Percentiles rank a stretch among this genome's conserved stretches.
phyloP scores from a whole-genome alignment of 2,888 invertebrate genomes.

The Netelia fuscicornis region DNA sequence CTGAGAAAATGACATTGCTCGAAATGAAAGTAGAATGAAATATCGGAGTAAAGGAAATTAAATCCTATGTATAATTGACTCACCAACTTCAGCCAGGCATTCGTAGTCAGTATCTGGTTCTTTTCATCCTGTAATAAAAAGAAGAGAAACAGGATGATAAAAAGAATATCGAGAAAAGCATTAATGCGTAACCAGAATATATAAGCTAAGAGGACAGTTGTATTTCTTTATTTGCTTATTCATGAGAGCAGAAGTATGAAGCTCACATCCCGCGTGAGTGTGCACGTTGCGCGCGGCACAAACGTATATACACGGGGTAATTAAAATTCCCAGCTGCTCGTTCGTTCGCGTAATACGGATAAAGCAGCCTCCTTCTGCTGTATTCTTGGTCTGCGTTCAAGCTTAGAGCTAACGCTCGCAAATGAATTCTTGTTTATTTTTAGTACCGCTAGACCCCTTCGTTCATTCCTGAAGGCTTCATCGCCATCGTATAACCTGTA shows the following conservation, averaged over 20 bases:
- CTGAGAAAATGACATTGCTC: neutral
- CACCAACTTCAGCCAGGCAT: constrained; percentile 99
- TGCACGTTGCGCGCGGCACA: constrained; percentile 16
- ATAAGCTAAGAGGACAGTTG: neutral
- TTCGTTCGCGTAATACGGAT: constrained; percentile 30
- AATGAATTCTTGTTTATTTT: constrained; percentile 38
- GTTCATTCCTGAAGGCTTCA: constrained; percentile 43
- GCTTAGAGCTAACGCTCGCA: constrained; percentile 25
- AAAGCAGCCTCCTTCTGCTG: neutral
- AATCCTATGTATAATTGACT: constrained; percentile 87
- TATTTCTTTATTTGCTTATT: constrained; percentile 61
- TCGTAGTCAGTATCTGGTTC: constrained; percentile 99
- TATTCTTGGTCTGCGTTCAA: neutral
- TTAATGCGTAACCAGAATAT: constrained; percentile 37
- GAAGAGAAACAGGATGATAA: constrained; percentile 68
- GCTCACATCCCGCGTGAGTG: constrained; percentile 22
- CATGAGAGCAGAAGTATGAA: constrained; percentile 35
- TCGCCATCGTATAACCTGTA: neutral
- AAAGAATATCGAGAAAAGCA: constrained; percentile 78
- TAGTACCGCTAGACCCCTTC: neutral
- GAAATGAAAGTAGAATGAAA: neutral
- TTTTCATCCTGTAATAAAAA: constrained; percentile 96
- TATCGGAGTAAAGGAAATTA: constrained; percentile 19
- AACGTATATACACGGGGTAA: constrained; percentile 43
- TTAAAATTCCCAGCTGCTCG: constrained; percentile 62